Conservation (phyloP, 2,888 invertebrate species). For the Ormyrus nitidulus region DNA sequence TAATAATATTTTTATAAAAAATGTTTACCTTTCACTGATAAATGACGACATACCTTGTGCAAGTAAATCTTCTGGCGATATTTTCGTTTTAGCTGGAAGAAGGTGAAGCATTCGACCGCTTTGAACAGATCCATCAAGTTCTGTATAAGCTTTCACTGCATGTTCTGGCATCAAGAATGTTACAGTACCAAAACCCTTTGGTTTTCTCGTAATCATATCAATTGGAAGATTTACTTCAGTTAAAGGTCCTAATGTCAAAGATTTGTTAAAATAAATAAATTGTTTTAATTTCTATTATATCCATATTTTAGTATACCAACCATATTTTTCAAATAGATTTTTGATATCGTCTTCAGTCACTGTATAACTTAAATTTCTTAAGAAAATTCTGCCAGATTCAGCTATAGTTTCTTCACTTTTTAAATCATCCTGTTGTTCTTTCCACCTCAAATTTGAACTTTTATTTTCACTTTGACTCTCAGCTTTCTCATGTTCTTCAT, state of each 20-base stretch:
- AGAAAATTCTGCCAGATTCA: constrained; percentile 94
- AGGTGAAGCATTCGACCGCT: constrained; percentile 96
- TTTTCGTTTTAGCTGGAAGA: constrained; percentile 88
- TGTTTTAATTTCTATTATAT: background rate
- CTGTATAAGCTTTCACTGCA: constrained; percentile 91
- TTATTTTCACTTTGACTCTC: constrained; percentile 59
- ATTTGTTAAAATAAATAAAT: constrained; percentile 10
- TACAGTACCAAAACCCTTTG: constrained; percentile 95
- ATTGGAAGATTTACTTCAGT: constrained; percentile 93
- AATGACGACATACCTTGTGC: constrained; percentile 63
- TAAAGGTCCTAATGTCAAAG: constrained; percentile 81
- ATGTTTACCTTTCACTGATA: background rate
- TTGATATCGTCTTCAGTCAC: constrained; percentile 91
- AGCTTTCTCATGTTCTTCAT: constrained; percentile 75
- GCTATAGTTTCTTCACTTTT: constrained; percentile 87
- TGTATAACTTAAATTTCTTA: constrained; percentile 92
- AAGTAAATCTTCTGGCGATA: constrained; percentile 69
- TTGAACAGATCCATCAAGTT: constrained; percentile 92
- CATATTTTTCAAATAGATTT: constrained; percentile 88
- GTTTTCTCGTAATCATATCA: constrained; percentile 86
- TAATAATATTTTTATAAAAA: constrained; percentile 21
- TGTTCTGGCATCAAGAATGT: constrained; percentile 97
- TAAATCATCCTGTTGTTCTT: constrained; percentile 80
- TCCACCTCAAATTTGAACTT: constrained; percentile 77
- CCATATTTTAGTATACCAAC: constrained; percentile 74